These are phyloP conservation scores for Romanogobio albipinnatus DNA, from an alignment of 2,113 vertebrate genomes.

Conservation along the genomic window DNA sequence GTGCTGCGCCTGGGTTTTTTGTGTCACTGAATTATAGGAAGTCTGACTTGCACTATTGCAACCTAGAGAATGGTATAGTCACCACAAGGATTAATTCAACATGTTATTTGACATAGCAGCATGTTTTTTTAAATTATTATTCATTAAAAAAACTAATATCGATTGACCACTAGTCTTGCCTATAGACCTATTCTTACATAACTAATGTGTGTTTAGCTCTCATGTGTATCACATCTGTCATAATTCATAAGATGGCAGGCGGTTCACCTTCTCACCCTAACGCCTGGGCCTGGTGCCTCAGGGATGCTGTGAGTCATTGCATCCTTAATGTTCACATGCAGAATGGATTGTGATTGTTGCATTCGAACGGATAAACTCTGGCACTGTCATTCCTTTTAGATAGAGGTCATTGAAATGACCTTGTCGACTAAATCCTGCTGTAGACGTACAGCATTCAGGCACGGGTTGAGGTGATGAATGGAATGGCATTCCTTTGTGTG, in stretches of 20 bases:
- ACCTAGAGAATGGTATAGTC: not conserved
- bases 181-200: not conserved
- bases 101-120: not conserved
- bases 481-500: conserved; percentile 54
- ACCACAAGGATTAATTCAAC: not conserved
- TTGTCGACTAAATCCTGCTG: conserved; percentile 58
- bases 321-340: conserved; percentile 15
- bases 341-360: conserved; percentile 38
- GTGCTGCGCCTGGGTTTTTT: conserved; percentile 54
- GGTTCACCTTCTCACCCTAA: conserved; percentile 15
- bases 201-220: not conserved
- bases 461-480: conserved; percentile 55
- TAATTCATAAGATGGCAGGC: not conserved
- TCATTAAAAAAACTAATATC: not conserved
- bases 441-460: conserved; percentile 30
- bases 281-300: conserved; percentile 4
- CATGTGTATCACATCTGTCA: conserved; percentile 6
- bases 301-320: conserved; percentile 38
- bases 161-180: not conserved
- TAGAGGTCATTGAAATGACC: conserved; percentile 70
- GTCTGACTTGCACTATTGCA: not conserved
- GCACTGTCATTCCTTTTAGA: not conserved
- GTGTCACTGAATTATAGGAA: conserved; percentile 47
- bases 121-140: not conserved
- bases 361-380: conserved; percentile 53